Evolutionary conservation across 35 echinoderm and acorn worm species (phyloP), one percentile per base, ranked within the genome.

Genomic region (Hemicentrotus pulcherrimus): DNA sequence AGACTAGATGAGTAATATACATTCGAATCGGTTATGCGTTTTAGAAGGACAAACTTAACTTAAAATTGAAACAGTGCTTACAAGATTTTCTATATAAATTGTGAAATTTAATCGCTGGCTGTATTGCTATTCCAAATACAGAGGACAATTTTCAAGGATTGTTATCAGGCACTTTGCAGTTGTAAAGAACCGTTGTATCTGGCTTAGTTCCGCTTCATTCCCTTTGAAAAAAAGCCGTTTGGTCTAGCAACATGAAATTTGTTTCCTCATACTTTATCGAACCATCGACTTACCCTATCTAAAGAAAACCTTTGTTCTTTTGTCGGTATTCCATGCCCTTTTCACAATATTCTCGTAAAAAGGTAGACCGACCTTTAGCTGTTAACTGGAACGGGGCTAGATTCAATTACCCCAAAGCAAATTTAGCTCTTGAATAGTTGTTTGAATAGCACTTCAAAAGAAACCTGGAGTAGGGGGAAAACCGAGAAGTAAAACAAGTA

Each of bases 231-330:
- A 78, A 78, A 78, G 9, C 18, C 18, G 65, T n/a, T 78, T 28
- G 22, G 65, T 78, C 65, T 78, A 22, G 65, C 65, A 28, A 78
- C 65, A 78, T 78, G 24, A 78, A 78, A 28, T 78, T 78, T 28
- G 65, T 78, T 78, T 78, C 65, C 65, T 78, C 65, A 78, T 78
- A 78, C 65, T 78, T 78, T 18, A 78, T n/a, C 19, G 65, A 22
- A 78, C 65, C 24, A 78, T 5, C 65, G 65, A 3, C 65, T 6
- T 7, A 4, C 22, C 65, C 65, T 22, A 28, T n/a, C 65, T n/a
- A 78, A 78, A 78, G 65, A 78, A 55, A 78, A 78, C 65, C 65
- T 78, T 78, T 78, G 65, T 78, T 78, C 65, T 78, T 22, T 22
- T 78, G 19, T 78, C 28, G 19, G 65, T 78, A 78, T 78, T 78